A percentile compares a stretch with the other conserved stretches of the same genome.
These are phyloP conservation scores for Muscicapa comitata DNA, from an alignment of 2,797 vertebrate genomes.

Conservation along the genomic window DNA sequence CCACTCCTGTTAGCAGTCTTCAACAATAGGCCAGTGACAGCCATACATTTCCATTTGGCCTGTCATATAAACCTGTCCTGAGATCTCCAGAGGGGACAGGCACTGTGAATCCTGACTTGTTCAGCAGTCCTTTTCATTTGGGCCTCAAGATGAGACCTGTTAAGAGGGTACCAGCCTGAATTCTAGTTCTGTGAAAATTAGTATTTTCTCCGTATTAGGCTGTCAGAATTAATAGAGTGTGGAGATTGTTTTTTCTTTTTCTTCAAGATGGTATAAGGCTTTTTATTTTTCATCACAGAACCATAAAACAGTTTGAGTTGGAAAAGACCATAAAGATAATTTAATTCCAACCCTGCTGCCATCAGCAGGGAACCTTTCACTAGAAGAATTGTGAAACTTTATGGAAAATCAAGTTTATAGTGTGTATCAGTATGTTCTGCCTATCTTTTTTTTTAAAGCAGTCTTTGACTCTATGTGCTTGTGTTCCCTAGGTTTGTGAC, in stretches of 20 bases:
- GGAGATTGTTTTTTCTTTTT: too few species aligned
- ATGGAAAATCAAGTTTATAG: neutral
- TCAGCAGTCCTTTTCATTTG: neutral
- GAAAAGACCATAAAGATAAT: neutral
- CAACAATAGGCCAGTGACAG: neutral
- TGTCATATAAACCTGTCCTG: neutral
- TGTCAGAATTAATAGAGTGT: neutral
- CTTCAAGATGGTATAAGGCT: neutral
- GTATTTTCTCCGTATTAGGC: neutral
- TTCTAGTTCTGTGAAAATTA: neutral
- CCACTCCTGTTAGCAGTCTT: neutral
- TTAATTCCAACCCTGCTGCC: accelerated
- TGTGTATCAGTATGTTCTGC: neutral
- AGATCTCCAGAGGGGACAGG: neutral
- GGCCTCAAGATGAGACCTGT: neutral
- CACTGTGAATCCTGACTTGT: neutral
- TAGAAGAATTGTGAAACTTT: neutral
- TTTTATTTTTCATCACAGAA: neutral
- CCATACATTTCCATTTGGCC: neutral
- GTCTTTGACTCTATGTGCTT: neutral
- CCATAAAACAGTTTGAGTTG: neutral
- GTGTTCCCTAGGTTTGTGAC: conserved; percentile 87
- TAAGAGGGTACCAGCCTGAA: neutral
- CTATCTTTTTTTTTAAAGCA: neutral
- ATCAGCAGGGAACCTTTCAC: neutral